Base-by-base conservation (phyloP, 2,797 vertebrate genomes). In the Typhlichthys eigenmanni region DNA sequence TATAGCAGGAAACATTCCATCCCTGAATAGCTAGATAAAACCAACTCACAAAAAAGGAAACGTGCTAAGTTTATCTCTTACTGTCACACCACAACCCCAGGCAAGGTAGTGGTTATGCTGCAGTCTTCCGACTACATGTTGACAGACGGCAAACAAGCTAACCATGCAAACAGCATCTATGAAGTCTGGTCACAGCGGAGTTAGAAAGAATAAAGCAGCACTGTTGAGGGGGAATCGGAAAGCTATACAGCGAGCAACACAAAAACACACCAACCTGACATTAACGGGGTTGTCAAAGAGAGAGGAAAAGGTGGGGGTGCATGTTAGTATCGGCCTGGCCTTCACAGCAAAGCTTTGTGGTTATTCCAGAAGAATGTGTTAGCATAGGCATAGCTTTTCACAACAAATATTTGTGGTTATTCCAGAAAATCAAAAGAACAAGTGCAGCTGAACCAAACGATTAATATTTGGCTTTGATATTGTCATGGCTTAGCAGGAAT, bases 211-310 rank as follows among this genome's bases (percentile, higher is more conserved):
- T 54, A 57, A 71, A 69, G 29, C 43, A 45, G 53, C 48, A 19
- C 50, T 54, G 53, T 55, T 58, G 59, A 24, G 24, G 24, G 68
- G 51, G 48, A 32, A 38, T 67, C 34, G 13, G n/a, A 55, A 29
- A 55, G 12, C 13, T 32, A 24, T 13, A 13, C 52, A 55, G 29
- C 14, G 47, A 72, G 16, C 19, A 48, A 55, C 70, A 81, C 56
- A 76, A 68, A 68, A 62, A 52, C 5, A 56, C 51, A 51, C 74
- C 46, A 61, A 45, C 47, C 61, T 55, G 60, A 61, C 66, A 60
- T 70, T 50, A 69, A 63, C 58, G 38, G 58, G 50, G 55, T 13
- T 64, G 79, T 47, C 49, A 62, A 24, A 24, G 24, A 24, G 24
- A 24, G 24, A 24, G 24, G 24, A 52, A 57, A 54, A 38, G 5